Evolutionary conservation across 53 echinoderm and acorn worm genomes (phyloP).

Genomic region (Hippasteria phrygiana): DNA sequence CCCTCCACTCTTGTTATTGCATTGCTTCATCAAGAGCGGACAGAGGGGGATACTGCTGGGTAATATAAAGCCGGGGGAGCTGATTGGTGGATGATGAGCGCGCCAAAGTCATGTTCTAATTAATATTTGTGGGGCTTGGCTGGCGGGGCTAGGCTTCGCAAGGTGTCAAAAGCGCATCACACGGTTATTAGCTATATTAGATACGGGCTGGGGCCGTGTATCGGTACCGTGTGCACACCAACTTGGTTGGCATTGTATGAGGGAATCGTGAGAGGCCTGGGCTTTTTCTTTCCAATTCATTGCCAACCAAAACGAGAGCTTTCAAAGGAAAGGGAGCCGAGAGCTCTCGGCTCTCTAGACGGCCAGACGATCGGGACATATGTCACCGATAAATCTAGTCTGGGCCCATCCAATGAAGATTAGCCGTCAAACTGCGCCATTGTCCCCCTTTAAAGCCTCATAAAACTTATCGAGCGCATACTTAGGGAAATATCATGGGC

Average conservation of each 20-base stretch:
- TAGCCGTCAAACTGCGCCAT: constrained; percentile 52
- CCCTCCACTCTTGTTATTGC: constrained; percentile 16
- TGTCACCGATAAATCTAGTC: constrained; percentile 59
- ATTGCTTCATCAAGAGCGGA: constrained; percentile 2
- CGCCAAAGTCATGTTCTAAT: constrained; percentile 66
- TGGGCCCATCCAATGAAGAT: constrained; percentile 47
- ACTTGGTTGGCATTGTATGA: constrained; percentile 55
- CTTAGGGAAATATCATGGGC: constrained; percentile 71
- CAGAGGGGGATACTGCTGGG: neutral
- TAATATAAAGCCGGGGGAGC: constrained; percentile 22
- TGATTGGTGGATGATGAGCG: constrained; percentile 48
- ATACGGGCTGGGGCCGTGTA: neutral
- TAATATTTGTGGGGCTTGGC: constrained; percentile 55
- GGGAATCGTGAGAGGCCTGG: neutral
- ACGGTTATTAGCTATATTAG: constrained; percentile 63
- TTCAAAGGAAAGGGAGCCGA: neutral
- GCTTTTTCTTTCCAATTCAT: constrained; percentile 33
- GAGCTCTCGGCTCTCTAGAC: constrained; percentile 16
- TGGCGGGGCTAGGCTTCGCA: neutral
- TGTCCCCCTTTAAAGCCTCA: constrained; percentile 76
- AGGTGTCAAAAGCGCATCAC: constrained; percentile 55
- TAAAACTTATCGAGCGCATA: constrained; percentile 83
- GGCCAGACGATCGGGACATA: constrained; percentile 58
- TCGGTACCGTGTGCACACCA: constrained; percentile 7
- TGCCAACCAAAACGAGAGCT: constrained; percentile 3